phyloP scores from a whole-genome alignment of 2,888 invertebrate genomes.

The Meghimatium bilineatum region DNA sequence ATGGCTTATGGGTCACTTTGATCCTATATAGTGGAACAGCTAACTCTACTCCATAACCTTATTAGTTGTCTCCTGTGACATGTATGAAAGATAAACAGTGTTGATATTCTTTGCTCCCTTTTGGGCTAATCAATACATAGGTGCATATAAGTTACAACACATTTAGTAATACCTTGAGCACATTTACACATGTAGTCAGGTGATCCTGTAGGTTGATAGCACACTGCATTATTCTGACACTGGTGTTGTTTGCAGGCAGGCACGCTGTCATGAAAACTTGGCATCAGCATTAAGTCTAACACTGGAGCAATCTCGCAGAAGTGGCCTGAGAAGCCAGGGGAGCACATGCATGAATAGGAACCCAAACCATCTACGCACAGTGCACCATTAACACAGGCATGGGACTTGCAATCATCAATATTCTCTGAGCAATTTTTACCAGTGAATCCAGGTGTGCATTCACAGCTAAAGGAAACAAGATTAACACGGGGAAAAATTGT shows the following conservation, averaged over 20 bases:
- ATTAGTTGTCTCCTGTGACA: too few relatives aligned
- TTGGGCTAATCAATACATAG: too few relatives aligned
- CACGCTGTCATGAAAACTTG: slow-evolving; percentile 82
- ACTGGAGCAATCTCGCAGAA: slow-evolving; percentile 86
- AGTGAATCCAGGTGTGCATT: slow-evolving; percentile 84
- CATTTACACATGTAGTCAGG: slow-evolving; percentile 83
- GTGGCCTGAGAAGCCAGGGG: slow-evolving; percentile 86
- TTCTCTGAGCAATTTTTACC: slow-evolving; percentile 96
- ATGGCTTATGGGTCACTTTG: too few relatives aligned
- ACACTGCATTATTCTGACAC: slow-evolving; percentile 93
- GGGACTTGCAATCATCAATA: slow-evolving; percentile 94
- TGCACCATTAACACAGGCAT: slow-evolving; percentile 88
- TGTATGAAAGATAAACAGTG: too few relatives aligned
- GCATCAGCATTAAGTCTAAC: slow-evolving; percentile 49
- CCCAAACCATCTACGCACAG: slow-evolving; percentile 96
- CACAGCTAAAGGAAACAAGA: slow-evolving; percentile 73
- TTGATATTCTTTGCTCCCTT: too few relatives aligned
- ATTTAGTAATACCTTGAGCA: slow-evolving; percentile 83
- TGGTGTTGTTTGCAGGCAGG: slow-evolving; percentile 95
- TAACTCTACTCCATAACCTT: too few relatives aligned
- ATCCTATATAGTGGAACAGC: too few relatives aligned
- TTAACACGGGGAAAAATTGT: background rate
- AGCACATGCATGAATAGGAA: slow-evolving; percentile 93
- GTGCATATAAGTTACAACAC: too few relatives aligned
- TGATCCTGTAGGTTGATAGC: slow-evolving; percentile 87